phyloP scores from a whole-genome alignment of 2,888 invertebrate species.

The Nomada goodeniana region DNA sequence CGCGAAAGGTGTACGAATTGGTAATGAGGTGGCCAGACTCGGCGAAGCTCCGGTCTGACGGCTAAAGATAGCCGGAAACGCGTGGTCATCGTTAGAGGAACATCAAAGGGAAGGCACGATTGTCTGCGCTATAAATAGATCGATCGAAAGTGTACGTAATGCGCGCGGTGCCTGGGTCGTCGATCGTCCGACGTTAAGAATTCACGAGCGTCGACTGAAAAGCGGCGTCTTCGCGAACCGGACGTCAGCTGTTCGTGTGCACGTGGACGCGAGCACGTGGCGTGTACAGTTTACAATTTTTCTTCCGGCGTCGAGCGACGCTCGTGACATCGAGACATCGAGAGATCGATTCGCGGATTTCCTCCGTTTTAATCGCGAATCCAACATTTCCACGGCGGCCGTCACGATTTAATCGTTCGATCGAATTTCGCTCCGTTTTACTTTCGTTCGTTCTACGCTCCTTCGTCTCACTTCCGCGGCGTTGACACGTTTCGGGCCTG shows the following conservation, averaged over 20 bases:
- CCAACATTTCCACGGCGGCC: too few species aligned
- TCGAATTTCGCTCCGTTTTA: neutral
- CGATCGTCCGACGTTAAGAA: constrained; percentile 62
- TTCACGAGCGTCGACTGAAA: constrained; percentile 51
- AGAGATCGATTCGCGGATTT: too few species aligned
- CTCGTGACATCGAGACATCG: neutral
- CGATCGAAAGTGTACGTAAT: constrained; percentile 68
- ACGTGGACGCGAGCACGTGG: constrained; percentile 48
- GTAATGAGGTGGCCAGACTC: constrained; percentile 10
- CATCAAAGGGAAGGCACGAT: constrained; percentile 66
- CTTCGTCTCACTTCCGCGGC: too few species aligned
- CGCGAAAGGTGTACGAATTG: neutral
- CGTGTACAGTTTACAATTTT: constrained; percentile 7
- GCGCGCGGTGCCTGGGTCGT: constrained; percentile 56
- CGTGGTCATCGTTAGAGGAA: constrained; percentile 50
- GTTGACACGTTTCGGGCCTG: too few species aligned
- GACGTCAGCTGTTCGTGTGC: constrained; percentile 37
- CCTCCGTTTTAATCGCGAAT: neutral
- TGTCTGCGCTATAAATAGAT: constrained; percentile 69
- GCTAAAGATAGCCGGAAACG: constrained; percentile 57
- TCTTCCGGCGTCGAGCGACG: neutral
- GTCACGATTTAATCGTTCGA: neutral
- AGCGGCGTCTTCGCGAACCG: constrained; percentile 7
- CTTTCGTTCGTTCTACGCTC: neutral
- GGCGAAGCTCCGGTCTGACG: constrained; percentile 8